Evolutionary conservation across 1,140 invertebrate species (phyloP).

Genomic region (Drosophila azteca): DNA sequence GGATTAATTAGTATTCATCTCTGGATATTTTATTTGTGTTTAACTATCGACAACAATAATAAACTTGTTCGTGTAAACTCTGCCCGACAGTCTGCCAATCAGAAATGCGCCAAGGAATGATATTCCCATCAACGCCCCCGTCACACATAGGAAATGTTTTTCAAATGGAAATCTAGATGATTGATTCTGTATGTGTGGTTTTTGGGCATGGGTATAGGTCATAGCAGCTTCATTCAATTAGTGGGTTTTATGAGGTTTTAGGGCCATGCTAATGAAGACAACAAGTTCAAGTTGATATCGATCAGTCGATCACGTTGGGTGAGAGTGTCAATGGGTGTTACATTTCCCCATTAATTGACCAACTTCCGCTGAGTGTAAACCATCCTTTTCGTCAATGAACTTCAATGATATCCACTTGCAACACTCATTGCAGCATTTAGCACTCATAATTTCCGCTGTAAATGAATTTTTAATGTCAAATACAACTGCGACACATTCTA

Average conservation of each 20-base stretch:
- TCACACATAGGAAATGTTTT: conserved; percentile 7
- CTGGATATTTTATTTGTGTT: conserved; percentile 26
- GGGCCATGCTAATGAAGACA: conserved; percentile 25
- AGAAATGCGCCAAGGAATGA: conserved; percentile 6
- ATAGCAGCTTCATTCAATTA: conserved; percentile 10
- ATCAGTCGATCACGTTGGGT: conserved; percentile 19
- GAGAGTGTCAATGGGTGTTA: neutral
- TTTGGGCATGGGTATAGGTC: neutral
- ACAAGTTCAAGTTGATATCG: conserved; percentile 34
- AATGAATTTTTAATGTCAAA: conserved; percentile 28
- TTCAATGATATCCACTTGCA: conserved; percentile 15
- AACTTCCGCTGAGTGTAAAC: conserved; percentile 26
- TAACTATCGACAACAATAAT: conserved; percentile 41
- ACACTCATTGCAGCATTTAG: neutral
- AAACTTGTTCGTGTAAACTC: conserved; percentile 50
- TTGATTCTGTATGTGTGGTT: neutral
- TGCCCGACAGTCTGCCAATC: conserved; percentile 30
- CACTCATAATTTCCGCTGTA: conserved; percentile 13
- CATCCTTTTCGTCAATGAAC: conserved; percentile 29
- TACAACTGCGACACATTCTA: conserved; percentile 24
- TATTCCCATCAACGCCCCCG: conserved; percentile 1
- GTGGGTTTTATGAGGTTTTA: conserved; percentile 6
- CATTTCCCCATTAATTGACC: conserved; percentile 5
- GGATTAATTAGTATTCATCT: conserved; percentile 40
- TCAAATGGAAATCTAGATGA: conserved; percentile 9